phyloP scores from a whole-genome alignment of 2,888 invertebrate species.

The Branchipolynoe longqiensis region DNA sequence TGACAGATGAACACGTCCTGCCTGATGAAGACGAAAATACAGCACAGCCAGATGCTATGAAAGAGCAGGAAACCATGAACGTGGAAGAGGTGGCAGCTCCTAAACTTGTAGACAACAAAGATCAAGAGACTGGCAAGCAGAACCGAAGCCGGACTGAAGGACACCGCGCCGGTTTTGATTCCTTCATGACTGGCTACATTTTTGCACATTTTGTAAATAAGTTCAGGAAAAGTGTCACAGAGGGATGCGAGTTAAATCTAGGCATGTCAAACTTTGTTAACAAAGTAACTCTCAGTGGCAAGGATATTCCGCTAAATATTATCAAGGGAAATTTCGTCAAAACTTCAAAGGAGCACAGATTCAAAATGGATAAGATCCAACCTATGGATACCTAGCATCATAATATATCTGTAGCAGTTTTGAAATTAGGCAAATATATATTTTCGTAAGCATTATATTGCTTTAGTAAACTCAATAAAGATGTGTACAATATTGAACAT shows the following conservation, averaged over 20 bases:
- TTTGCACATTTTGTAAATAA: slow-evolving; percentile 76
- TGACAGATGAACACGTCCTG: not conserved
- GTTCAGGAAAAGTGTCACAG: slow-evolving; percentile 63
- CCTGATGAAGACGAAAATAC: not conserved
- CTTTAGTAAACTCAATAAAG: too few species aligned
- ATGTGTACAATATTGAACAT: too few species aligned
- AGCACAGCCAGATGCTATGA: not conserved
- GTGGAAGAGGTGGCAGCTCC: not conserved
- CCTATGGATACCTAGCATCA: slow-evolving; percentile 5
- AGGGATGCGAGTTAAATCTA: slow-evolving; percentile 59
- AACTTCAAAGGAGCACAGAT: slow-evolving; percentile 75
- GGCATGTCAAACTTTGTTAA: slow-evolving; percentile 76
- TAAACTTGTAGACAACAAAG: not conserved
- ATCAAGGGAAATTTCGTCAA: slow-evolving; percentile 79
- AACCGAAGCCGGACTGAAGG: slow-evolving; percentile 68
- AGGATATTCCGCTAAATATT: slow-evolving; percentile 81
- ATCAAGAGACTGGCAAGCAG: not conserved
- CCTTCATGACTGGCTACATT: slow-evolving; percentile 82
- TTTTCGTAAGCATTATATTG: too few species aligned
- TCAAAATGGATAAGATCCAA: slow-evolving; percentile 66
- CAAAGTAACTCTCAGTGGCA: slow-evolving; percentile 81
- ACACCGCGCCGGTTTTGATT: slow-evolving; percentile 82
- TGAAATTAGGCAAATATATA: too few species aligned
- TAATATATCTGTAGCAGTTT: not conserved
- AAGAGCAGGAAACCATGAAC: not conserved